Conservation (phyloP, 2,888 invertebrate species). For the Ferdinandea cuprea region DNA sequence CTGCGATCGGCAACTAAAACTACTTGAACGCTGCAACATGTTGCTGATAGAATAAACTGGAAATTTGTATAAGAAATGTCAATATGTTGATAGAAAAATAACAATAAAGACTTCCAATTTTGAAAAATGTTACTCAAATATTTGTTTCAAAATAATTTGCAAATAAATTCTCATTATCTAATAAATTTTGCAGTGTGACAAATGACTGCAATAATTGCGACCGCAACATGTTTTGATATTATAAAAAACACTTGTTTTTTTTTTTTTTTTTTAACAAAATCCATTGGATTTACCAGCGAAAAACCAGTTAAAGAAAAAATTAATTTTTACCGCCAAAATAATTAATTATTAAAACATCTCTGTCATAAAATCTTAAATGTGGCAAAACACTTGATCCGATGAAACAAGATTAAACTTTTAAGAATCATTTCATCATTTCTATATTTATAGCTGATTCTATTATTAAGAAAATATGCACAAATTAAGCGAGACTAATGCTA, state of each 20-base stretch:
- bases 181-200: too few relatives aligned
- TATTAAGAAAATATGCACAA: slow-evolving; percentile 39
- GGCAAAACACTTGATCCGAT: neutral
- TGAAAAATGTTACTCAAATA: too few relatives aligned
- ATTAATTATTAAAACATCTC: slow-evolving; percentile 20
- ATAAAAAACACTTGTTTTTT: neutral
- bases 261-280: neutral
- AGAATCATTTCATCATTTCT: slow-evolving; percentile 66
- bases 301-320: neutral
- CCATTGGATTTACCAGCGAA: neutral
- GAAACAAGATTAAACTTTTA: slow-evolving; percentile 22
- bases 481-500: slow-evolving; percentile 67
- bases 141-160: too few relatives aligned
- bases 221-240: slow-evolving; percentile 14
- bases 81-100: too few relatives aligned
- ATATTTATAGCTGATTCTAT: slow-evolving; percentile 51
- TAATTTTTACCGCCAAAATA: slow-evolving; percentile 5
- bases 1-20: too few relatives aligned
- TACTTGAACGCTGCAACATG: too few relatives aligned
- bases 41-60: too few relatives aligned
- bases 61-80: too few relatives aligned
- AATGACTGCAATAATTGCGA: slow-evolving; percentile 1
- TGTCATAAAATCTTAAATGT: neutral
- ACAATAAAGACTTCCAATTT: too few relatives aligned
- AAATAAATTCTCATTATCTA: too few relatives aligned